A percentile compares a stretch with the other conserved stretches of the same genome.
Conservation (phyloP, 2,888 invertebrate species). For the Mimumesa dahlbomi region DNA sequence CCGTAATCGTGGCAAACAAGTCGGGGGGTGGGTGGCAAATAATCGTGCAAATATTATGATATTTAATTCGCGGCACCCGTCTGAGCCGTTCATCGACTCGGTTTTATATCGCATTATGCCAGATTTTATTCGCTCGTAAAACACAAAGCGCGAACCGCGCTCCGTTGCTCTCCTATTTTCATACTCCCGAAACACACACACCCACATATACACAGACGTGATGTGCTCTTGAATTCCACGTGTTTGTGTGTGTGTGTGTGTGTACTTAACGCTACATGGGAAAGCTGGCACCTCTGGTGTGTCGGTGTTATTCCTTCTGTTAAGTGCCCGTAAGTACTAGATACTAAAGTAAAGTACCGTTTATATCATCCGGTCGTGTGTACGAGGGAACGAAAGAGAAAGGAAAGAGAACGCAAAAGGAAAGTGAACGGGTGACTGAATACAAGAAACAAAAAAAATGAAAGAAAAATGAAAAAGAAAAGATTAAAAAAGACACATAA, state of each 20-base stretch:
- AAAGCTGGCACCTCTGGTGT: slow-evolving; percentile 3
- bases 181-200: not conserved
- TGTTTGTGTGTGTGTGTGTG: no score
- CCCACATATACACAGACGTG: no score
- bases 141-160: not conserved
- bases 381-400: not conserved
- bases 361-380: slow-evolving; percentile 27
- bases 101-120: not conserved
- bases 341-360: slow-evolving; percentile 39
- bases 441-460: no score
- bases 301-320: slow-evolving; percentile 41
- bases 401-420: slow-evolving; percentile 7
- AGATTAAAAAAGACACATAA: no score
- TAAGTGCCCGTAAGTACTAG: slow-evolving; percentile 48
- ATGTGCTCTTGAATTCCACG: not conserved
- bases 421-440: no score
- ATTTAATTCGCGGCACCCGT: not conserved
- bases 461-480: no score
- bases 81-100: not conserved
- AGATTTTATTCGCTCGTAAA: not conserved
- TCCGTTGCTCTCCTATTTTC: slow-evolving; percentile 3
- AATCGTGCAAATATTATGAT: not conserved
- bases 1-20: no score
- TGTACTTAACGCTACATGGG: no score
- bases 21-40: no score